These are phyloP conservation scores for Halcyon malimbica DNA, from an alignment of 2,113 vertebrate species.

Conservation along the genomic window DNA sequence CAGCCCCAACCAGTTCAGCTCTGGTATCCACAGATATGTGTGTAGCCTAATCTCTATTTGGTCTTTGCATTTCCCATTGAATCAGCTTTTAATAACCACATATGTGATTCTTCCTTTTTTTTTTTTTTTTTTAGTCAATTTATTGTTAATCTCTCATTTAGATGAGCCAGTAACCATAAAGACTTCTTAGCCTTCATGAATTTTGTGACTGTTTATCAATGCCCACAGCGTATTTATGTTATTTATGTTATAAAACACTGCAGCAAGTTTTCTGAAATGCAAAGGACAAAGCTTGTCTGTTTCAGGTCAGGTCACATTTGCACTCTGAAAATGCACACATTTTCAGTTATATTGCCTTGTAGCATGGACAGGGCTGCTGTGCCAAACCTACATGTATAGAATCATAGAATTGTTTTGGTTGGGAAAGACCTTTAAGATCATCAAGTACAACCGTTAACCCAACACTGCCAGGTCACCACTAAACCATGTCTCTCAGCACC, in stretches of 20 bases:
- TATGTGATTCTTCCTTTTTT: not conserved
- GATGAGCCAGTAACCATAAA: not conserved
- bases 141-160: not conserved
- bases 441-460: too few species aligned
- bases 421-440: too few species aligned
- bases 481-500: too few species aligned
- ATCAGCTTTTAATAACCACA: not conserved
- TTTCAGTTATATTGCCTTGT: not conserved
- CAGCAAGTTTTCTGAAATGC: not conserved
- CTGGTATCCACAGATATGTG: not conserved
- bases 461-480: too few species aligned
- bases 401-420: too few species aligned
- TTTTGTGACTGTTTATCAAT: not conserved
- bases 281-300: not conserved
- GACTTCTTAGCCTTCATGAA: not conserved
- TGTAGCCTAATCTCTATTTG: not conserved
- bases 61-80: not conserved
- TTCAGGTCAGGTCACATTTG: not conserved
- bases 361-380: not conserved
- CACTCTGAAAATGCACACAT: not conserved
- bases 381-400: not conserved
- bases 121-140: not conserved
- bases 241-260: not conserved
- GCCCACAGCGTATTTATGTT: not conserved
- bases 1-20: not conserved